Conservation (phyloP, 2,888 invertebrate genomes). For the Cryptus armator region DNA sequence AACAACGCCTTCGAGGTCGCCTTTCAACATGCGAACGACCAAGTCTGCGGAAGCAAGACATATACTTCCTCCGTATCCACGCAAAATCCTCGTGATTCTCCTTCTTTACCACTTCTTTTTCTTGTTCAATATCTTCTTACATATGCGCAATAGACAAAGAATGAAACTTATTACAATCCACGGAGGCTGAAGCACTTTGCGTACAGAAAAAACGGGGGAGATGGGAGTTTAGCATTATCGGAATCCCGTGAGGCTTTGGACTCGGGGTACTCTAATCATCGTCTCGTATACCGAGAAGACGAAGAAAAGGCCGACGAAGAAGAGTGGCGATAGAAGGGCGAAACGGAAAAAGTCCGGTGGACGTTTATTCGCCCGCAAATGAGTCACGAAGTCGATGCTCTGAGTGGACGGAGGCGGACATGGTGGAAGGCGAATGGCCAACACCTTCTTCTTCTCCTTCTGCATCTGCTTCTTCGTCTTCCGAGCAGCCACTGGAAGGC, state of each 20-base stretch:
- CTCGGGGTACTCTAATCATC: slow-evolving; percentile 18
- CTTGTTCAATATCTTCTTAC: background rate
- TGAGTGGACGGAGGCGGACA: slow-evolving; percentile 70
- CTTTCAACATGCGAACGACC: slow-evolving; percentile 10
- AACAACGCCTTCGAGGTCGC: slow-evolving; percentile 55
- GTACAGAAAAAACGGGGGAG: background rate
- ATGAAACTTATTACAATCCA: background rate
- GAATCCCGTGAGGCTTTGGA: background rate
- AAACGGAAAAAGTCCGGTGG: slow-evolving; percentile 56
- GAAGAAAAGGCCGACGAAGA: slow-evolving; percentile 12
- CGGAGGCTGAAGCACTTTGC: background rate
- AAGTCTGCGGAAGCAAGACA: slow-evolving; percentile 6
- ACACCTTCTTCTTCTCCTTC: slow-evolving; percentile 59
- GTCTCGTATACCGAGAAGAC: slow-evolving; percentile 22
- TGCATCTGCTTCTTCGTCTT: slow-evolving; percentile 36
- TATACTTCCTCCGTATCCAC: slow-evolving; percentile 35
- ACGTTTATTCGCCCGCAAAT: slow-evolving; percentile 79
- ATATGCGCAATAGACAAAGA: background rate
- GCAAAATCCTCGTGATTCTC: slow-evolving; percentile 21
- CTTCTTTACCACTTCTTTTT: background rate
- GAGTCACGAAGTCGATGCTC: slow-evolving; percentile 80
- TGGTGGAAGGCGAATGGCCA: slow-evolving; percentile 69
- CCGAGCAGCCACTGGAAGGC: background rate
- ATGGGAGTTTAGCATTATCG: slow-evolving; percentile 8
- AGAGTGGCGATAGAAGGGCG: slow-evolving; percentile 26